Base-by-base conservation (phyloP, 2,888 invertebrate species). In the Gisinianus flammeolus region DNA sequence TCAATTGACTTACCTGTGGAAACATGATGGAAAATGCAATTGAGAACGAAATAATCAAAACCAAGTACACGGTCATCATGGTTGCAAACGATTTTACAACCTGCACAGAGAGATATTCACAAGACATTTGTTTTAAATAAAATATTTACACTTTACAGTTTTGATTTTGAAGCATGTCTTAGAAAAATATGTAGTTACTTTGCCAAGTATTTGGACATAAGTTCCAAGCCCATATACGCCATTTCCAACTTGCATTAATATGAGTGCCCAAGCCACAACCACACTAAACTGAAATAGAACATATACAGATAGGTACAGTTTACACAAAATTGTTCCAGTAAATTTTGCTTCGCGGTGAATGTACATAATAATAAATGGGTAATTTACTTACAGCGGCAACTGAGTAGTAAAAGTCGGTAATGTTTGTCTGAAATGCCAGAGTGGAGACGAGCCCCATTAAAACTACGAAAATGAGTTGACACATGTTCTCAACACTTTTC, bases 21-120 rank as follows among this genome's bases (percentile, higher is more conserved):
- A 77, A 77, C 64, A 77, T 64, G 30, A 77, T 77, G 28, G 58
- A 58, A 44, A 77, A 77, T 3, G 76, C 31, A 28, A 77, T 77
- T n/a, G 76, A 77, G 22, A 77, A 77, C 10, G 76, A 58, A n/a
- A 77, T 77, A 22, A 77, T 77, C 16, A 77, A 26, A n/a, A 77
- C 76, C 28, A 77, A 22, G n/a, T 77, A 77, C 5, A 58, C 58
- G 12, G 56, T 62, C 69, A 77, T 77, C 8, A 77, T 31, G 5
- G 70, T 77, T 1, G 44, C 58, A 52, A 77, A 77, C 10, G 58
- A 30, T 52, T 70, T 69, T 10, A 77, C 70, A n/a, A 77, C 73
- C 73, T 73, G 35, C 2, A 62, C 33, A 64, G 3, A 64, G 19
- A 30, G n/a, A n/a, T n/a, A n/a, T n/a, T n/a, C n/a, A n/a, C n/a